Evolutionary conservation across 2,113 vertebrate genomes (phyloP).

Genomic region (Spheniscus mendiculus): DNA sequence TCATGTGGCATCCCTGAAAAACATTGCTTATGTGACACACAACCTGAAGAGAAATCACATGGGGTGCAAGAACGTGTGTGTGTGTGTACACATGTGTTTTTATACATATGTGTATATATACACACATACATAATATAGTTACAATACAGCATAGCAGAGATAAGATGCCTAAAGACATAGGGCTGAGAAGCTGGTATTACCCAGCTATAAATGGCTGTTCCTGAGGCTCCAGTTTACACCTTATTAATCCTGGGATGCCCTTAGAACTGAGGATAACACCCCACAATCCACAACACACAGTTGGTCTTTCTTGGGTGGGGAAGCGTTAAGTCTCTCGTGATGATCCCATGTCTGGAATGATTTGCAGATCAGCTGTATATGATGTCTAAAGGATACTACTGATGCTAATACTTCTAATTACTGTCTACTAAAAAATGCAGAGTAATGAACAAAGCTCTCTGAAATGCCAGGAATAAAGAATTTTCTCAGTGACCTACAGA

Average conservation of each 20-base stretch:
- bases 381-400: not conserved
- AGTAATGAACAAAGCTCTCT: not conserved
- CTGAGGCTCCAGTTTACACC: not conserved
- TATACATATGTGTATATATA: too few species aligned
- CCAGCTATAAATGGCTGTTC: not conserved
- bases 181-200: not conserved
- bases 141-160: not conserved
- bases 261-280: not conserved
- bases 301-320: not conserved
- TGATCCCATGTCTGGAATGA: not conserved
- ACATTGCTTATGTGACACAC: not conserved
- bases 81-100: not conserved
- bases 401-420: not conserved
- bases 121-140: not conserved
- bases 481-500: conserved; percentile 64
- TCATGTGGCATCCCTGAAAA: not conserved
- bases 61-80: not conserved
- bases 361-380: not conserved
- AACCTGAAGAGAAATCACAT: not conserved
- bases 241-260: not conserved
- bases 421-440: not conserved
- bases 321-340: not conserved
- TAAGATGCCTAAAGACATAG: not conserved
- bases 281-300: too few species aligned
- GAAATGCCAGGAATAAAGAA: not conserved